Evolutionary conservation across 2,888 invertebrate species (phyloP).

Genomic region (Trichopria drosophilae): DNA sequence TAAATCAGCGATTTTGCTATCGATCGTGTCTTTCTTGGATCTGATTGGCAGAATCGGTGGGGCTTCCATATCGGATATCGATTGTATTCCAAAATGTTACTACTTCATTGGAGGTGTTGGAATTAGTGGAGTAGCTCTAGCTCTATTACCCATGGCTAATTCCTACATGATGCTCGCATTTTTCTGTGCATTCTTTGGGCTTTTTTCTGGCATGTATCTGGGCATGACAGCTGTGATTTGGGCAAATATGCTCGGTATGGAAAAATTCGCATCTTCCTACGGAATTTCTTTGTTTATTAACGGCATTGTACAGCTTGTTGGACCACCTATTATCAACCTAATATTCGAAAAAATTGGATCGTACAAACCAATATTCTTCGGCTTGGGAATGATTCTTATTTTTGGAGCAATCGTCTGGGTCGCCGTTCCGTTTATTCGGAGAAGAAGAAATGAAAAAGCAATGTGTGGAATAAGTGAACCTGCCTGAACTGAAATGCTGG

Average conservation of each 20-base stretch:
- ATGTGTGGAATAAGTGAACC: too few species aligned
- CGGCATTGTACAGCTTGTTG: slow-evolving; percentile 77
- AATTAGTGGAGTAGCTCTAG: slow-evolving; percentile 75
- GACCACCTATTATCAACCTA: slow-evolving; percentile 78
- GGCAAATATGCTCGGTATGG: slow-evolving; percentile 83
- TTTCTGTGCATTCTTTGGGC: slow-evolving; percentile 77
- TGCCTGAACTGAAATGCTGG: neutral
- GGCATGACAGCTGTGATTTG: slow-evolving; percentile 87
- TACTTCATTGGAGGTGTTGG: slow-evolving; percentile 80
- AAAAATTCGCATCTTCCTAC: slow-evolving; percentile 79
- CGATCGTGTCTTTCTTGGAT: slow-evolving; percentile 82
- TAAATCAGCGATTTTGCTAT: slow-evolving; percentile 73
- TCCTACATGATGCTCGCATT: slow-evolving; percentile 69
- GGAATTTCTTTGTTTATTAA: slow-evolving; percentile 86
- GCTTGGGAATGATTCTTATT: slow-evolving; percentile 73
- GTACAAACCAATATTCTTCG: slow-evolving; percentile 73
- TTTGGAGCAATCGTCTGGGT: slow-evolving; percentile 76
- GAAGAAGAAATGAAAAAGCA: slow-evolving; percentile 47
- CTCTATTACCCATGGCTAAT: slow-evolving; percentile 69
- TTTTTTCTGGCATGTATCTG: slow-evolving; percentile 82
- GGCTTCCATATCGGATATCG: slow-evolving; percentile 78
- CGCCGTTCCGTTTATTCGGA: slow-evolving; percentile 72
- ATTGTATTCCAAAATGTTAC: slow-evolving; percentile 75
- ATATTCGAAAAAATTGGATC: slow-evolving; percentile 69
- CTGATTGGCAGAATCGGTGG: slow-evolving; percentile 82